Conservation (phyloP, 2,888 invertebrate genomes). For the Cartodere bifasciata region DNA sequence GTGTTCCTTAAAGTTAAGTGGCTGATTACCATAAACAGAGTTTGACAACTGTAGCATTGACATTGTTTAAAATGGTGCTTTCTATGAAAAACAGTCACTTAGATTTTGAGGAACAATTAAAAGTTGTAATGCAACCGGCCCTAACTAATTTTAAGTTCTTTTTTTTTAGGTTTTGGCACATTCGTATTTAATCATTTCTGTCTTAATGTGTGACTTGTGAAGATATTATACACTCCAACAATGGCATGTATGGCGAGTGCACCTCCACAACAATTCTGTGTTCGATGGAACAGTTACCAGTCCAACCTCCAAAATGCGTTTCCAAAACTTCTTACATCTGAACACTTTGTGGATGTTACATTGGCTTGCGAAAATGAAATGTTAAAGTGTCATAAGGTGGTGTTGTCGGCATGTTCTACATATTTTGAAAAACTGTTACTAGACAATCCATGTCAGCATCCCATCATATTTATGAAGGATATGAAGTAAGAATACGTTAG, state of each 20-base stretch:
- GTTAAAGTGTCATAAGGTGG: slow-evolving; percentile 76
- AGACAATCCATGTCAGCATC: slow-evolving; percentile 77
- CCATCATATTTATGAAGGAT: slow-evolving; percentile 72
- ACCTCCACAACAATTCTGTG: slow-evolving; percentile 55
- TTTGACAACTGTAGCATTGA: too few relatives aligned
- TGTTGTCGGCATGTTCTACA: slow-evolving; percentile 73
- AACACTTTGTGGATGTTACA: slow-evolving; percentile 80
- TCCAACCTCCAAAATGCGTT: slow-evolving; percentile 67
- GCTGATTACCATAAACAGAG: too few relatives aligned
- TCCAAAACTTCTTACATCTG: slow-evolving; percentile 60
- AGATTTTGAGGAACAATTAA: slow-evolving; percentile 3
- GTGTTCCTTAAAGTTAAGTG: too few relatives aligned
- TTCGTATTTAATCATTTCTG: slow-evolving; percentile 15
- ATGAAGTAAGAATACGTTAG: slow-evolving; percentile 46
- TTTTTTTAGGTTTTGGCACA: slow-evolving; percentile 14
- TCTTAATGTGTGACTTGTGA: slow-evolving; percentile 9
- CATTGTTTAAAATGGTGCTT: slow-evolving; percentile 7
- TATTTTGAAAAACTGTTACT: slow-evolving; percentile 69
- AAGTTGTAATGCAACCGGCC: too few relatives aligned
- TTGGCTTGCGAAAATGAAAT: slow-evolving; percentile 78
- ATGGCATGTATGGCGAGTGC: slow-evolving; percentile 20
- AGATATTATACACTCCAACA: neutral
- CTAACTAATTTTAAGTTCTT: slow-evolving; percentile 10
- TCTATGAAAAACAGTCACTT: slow-evolving; percentile 11
- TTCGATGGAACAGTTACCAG: slow-evolving; percentile 74